These are phyloP conservation scores for Onthophagus sagittarius DNA, from an alignment of 2,888 invertebrate genomes.

Conservation along the genomic window DNA sequence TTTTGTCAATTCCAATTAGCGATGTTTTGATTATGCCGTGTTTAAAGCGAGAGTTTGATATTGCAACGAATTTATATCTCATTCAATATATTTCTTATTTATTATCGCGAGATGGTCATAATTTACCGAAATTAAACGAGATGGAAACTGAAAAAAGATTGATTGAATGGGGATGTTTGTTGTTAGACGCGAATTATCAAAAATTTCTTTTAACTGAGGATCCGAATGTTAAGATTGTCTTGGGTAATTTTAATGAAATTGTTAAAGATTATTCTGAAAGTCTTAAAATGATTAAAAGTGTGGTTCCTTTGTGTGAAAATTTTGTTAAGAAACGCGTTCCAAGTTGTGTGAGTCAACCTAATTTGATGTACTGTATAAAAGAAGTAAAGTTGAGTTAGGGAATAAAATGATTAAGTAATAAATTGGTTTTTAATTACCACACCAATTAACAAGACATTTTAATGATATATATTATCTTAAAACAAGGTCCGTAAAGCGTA, in stretches of 20 bases:
- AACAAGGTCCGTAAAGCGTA: no score
- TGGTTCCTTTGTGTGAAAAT: constrained; percentile 12
- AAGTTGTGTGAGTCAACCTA: no score
- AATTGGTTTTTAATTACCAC: no score
- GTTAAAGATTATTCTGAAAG: constrained; percentile 49
- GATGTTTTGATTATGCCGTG: constrained; percentile 53
- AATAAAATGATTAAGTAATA: no score
- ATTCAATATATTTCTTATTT: constrained; percentile 53
- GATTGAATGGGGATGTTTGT: constrained; percentile 60
- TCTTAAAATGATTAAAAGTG: constrained; percentile 30
- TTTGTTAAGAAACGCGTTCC: neutral
- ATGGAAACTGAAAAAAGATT: constrained; percentile 54
- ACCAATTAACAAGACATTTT: no score
- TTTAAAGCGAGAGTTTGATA: constrained; percentile 49
- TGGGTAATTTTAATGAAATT: constrained; percentile 50
- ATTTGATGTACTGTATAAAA: no score
- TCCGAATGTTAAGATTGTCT: constrained; percentile 51
- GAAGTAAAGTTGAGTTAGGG: no score
- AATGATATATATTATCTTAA: no score
- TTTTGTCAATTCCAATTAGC: constrained; percentile 51
- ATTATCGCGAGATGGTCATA: constrained; percentile 45
- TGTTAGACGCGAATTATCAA: constrained; percentile 69
- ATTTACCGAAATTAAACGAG: constrained; percentile 39
- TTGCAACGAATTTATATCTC: constrained; percentile 51
- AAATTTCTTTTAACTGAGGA: constrained; percentile 63